Base-by-base conservation (phyloP, 1,140 invertebrate genomes). In the Orius insidiosus region DNA sequence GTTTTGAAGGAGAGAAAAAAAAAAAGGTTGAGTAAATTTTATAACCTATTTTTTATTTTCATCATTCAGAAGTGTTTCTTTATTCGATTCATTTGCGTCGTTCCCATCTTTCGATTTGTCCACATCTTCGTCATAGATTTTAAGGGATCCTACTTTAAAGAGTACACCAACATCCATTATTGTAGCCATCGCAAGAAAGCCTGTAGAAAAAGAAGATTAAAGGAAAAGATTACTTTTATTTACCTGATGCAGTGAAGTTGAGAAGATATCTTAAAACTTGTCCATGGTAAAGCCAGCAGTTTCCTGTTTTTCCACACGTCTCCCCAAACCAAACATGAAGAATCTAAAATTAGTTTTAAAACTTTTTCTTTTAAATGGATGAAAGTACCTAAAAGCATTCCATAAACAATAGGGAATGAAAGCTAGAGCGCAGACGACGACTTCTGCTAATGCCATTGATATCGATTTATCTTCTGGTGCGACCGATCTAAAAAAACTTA, bases 321-420 rank as follows among this genome's bases (percentile, higher is more conserved):
- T 9, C 58, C 60, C 60, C 60, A 62, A 3, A 60, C 54, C 14
- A 56, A 30, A 45, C 60, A 62, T 1, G 53, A 46, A 1, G 50
- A 49, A 52, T 62, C 60, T 61, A 32, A 52, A 54, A 36, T 24
- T 24, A 7, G 24, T 24, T 24, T 24, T 24, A 4, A 24, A 4
- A 24, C 3, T 24, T 24, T 24, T 24, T 24, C 7, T 24, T 24
- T 24, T 4, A 24, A 4, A 24, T 24, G n/a, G n/a, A n/a, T 24
- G 3, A 24, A 3, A 4, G 24, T 24, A 60, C 60, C 60, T 33
- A 63, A 19, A n/a, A 63, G 49, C 4, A 43, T 19, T 47, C 62
- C 62, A 41, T 60, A 64, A 6, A 64, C n/a, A n/a, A 63, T 59
- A 3, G 61, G 61, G 62, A 9, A 63, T 54, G 45, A 62, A 62